Conservation (phyloP, 2,113 vertebrate species). For the Tetraodon nigroviridis region DNA sequence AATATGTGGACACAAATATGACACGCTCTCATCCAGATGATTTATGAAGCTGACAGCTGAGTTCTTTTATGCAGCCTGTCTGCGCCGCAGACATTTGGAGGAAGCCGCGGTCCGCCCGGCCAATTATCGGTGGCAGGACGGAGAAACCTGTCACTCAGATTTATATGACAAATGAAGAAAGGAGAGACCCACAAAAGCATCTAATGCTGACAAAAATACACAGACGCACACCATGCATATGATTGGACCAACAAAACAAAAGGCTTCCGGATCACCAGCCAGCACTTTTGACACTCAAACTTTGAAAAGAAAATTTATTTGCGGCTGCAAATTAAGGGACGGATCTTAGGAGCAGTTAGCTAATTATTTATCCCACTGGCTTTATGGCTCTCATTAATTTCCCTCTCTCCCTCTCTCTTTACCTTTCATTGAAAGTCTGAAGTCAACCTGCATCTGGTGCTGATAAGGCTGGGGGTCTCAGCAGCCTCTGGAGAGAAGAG, state of each 20-base stretch:
- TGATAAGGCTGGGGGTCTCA: constrained; percentile 67
- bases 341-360: constrained; percentile 61
- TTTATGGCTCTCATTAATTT: constrained; percentile 78
- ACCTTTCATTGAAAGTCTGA: constrained; percentile 71
- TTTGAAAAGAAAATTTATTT: constrained; percentile 57
- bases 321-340: constrained; percentile 55
- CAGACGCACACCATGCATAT: neutral
- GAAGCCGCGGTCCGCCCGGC: constrained; percentile 35
- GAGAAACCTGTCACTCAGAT: constrained; percentile 49
- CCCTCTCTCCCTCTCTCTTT: constrained; percentile 66
- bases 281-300: constrained; percentile 57
- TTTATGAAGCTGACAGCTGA: constrained; percentile 60
- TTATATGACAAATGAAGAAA: constrained; percentile 44
- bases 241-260: neutral
- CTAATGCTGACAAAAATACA: constrained; percentile 33
- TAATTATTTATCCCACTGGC: constrained; percentile 77
- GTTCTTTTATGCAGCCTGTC: constrained; percentile 37
- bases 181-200: constrained; percentile 25
- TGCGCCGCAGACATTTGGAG: constrained; percentile 40
- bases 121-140: constrained; percentile 60
- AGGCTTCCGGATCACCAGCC: constrained; percentile 10
- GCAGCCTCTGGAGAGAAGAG: constrained; percentile 52
- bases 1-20: constrained; percentile 50
- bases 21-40: constrained; percentile 56
- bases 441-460: constrained; percentile 76